Evolutionary conservation across 2,797 vertebrate genomes (phyloP).

Genomic region (Parambassis ranga): DNA sequence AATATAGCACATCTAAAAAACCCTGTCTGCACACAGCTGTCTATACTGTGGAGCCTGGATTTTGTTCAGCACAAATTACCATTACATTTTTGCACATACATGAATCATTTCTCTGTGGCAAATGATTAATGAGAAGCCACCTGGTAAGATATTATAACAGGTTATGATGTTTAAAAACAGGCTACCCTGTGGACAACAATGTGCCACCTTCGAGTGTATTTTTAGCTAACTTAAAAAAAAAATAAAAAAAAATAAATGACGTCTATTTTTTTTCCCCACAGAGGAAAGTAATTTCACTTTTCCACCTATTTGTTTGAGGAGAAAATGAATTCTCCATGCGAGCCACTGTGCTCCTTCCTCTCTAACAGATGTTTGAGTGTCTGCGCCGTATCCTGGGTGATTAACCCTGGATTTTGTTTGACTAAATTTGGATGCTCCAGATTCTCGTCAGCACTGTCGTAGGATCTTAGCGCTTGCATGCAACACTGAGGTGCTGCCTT

Average conservation of each 20-base stretch:
- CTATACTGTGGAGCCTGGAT: not conserved
- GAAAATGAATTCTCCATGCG: slow-evolving; percentile 48
- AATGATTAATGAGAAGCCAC: slow-evolving; percentile 8
- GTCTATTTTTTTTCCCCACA: slow-evolving; percentile 26
- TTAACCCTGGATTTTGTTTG: slow-evolving; percentile 71
- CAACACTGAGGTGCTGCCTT: slow-evolving; percentile 45
- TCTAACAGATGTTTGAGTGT: slow-evolving; percentile 63
- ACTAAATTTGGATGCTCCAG: slow-evolving; percentile 79
- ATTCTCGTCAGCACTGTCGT: slow-evolving; percentile 52
- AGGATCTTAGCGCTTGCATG: slow-evolving; percentile 40
- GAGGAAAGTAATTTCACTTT: slow-evolving; percentile 42
- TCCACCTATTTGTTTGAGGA: slow-evolving; percentile 45
- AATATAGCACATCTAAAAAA: not conserved
- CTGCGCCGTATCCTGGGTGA: slow-evolving; percentile 64
- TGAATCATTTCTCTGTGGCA: slow-evolving; percentile 1
- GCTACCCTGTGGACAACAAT: slow-evolving; percentile 2
- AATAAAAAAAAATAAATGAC: no score
- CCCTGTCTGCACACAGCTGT: slow-evolving; percentile 5
- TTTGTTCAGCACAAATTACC: slow-evolving; percentile 11
- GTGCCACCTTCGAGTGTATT: slow-evolving; percentile 13
- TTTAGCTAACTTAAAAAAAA: slow-evolving; percentile 30
- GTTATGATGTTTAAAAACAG: not conserved
- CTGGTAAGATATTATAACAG: slow-evolving; percentile 14
- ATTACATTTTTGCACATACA: slow-evolving; percentile 9
- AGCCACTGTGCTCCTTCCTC: slow-evolving; percentile 32